Evolutionary conservation across 2,113 vertebrate species (phyloP).

Genomic region (Catharus minimus): DNA sequence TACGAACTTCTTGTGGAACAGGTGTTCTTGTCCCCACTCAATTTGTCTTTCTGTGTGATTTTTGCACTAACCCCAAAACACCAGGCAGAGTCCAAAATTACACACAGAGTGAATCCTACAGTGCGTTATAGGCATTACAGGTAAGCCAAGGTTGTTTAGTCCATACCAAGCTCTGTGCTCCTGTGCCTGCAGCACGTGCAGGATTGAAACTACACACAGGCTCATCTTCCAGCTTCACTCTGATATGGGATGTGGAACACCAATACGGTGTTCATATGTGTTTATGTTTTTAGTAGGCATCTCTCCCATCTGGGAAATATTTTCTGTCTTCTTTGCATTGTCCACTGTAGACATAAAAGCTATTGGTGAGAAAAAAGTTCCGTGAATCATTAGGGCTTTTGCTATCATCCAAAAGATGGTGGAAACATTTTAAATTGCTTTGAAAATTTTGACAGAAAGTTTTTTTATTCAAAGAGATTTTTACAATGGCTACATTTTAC

Average conservation of each 20-base stretch:
- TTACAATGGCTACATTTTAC: not conserved
- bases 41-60: not conserved
- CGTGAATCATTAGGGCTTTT: not conserved
- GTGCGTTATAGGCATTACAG: not conserved
- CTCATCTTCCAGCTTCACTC: not conserved
- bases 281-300: not conserved
- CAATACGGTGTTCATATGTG: not conserved
- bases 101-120: not conserved
- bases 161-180: not conserved
- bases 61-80: not conserved
- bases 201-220: not conserved
- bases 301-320: not conserved
- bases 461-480: not conserved
- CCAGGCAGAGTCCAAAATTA: not conserved
- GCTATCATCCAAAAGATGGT: not conserved
- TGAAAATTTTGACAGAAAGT: not conserved
- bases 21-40: fast-evolving
- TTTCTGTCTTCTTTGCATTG: not conserved
- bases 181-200: not conserved
- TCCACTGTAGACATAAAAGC: not conserved
- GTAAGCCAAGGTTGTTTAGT: not conserved
- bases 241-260: fast-evolving
- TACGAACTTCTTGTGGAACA: not conserved
- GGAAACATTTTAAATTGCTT: not conserved
- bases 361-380: not conserved